These are phyloP conservation scores for Otocyon megalotis DNA, from an alignment of 2,113 vertebrate species.

Conservation along the genomic window DNA sequence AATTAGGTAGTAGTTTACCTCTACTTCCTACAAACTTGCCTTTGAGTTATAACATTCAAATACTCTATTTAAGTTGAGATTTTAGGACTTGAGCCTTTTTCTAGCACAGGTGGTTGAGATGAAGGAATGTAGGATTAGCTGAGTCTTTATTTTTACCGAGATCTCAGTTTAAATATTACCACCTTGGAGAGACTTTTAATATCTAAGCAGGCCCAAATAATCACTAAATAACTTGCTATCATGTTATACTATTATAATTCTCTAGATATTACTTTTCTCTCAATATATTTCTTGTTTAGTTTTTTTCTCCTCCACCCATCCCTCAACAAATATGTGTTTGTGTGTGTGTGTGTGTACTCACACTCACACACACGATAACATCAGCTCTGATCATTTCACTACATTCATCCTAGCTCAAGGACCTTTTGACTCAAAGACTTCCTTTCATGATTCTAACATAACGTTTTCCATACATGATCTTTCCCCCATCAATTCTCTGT, in stretches of 20 bases:
- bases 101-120: background rate
- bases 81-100: background rate
- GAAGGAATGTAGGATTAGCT: background rate
- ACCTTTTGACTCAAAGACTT: background rate
- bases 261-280: background rate
- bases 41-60: background rate
- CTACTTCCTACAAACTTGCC: background rate
- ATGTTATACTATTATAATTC: background rate
- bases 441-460: background rate
- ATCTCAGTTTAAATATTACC: background rate
- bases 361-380: background rate
- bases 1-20: background rate
- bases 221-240: background rate
- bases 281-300: background rate
- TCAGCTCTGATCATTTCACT: background rate
- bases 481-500: background rate
- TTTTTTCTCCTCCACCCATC: fast-evolving
- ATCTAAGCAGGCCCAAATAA: background rate
- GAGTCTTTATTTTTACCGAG: background rate
- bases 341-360: no score
- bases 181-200: background rate
- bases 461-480: no score
- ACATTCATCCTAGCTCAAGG: background rate
- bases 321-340: fast-evolving
- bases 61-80: background rate